phyloP scores from a whole-genome alignment of 2,888 invertebrate species.

The Acrocyrtus sp. region DNA sequence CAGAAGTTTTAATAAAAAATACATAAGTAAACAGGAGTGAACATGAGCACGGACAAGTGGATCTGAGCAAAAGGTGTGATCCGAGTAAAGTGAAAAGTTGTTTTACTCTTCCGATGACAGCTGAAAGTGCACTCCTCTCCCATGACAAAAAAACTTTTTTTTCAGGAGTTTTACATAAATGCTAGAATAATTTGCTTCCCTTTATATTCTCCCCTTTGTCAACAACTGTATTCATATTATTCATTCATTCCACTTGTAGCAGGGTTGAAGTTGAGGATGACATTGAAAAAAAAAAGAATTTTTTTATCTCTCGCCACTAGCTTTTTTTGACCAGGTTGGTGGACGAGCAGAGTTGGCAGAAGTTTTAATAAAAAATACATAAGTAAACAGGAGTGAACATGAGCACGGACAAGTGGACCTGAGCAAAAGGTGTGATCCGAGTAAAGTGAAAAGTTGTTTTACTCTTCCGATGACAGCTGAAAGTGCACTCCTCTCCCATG shows the following conservation, averaged over 20 bases:
- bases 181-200: no score
- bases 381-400: not conserved
- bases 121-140: conserved; percentile 7
- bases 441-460: conserved; percentile 47
- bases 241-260: conserved; percentile 12
- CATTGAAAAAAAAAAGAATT: conserved; percentile 22
- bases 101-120: conserved; percentile 50
- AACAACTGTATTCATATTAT: conserved; percentile 19
- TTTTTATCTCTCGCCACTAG: no score
- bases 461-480: conserved; percentile 48
- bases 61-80: conserved; percentile 28
- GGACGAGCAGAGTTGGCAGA: no score
- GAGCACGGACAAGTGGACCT: not conserved
- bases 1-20: not conserved
- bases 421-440: conserved; percentile 35
- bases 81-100: conserved; percentile 45
- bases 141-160: conserved; percentile 14
- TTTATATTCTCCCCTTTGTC: conserved; percentile 23
- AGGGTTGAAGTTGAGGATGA: conserved; percentile 8
- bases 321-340: no score
- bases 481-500: not conserved
- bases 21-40: not conserved
- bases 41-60: not conserved
- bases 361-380: not conserved
- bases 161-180: not conserved